These are phyloP conservation scores for Sesia bembeciformis DNA, from an alignment of 2,888 invertebrate species.

Conservation along the genomic window DNA sequence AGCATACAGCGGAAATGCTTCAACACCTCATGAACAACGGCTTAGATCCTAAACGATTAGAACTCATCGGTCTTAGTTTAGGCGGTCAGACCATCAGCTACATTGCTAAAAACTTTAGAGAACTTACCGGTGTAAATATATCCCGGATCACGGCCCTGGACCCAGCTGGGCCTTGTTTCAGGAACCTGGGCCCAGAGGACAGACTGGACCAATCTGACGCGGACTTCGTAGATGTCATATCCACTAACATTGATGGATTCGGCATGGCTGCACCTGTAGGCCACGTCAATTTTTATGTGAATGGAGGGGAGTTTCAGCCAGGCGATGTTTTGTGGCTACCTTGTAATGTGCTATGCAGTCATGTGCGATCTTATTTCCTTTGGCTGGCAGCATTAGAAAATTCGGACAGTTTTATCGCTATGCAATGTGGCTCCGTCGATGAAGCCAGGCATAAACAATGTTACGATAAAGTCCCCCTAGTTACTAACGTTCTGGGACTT, in stretches of 20 bases:
- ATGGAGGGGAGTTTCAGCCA: constrained; percentile 35
- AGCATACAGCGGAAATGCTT: constrained; percentile 42
- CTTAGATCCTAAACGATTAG: constrained; percentile 36
- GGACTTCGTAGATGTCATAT: constrained; percentile 42
- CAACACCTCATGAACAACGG: constrained; percentile 30
- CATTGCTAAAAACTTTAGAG: constrained; percentile 38
- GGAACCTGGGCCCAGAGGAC: constrained; percentile 36
- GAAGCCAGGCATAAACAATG: constrained; percentile 23
- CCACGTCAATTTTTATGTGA: constrained; percentile 51
- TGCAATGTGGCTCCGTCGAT: constrained; percentile 26
- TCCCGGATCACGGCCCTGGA: constrained; percentile 40
- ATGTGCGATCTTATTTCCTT: constrained; percentile 15
- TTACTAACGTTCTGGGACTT: constrained; percentile 20
- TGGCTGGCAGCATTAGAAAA: constrained; percentile 22
- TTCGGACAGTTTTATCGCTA: constrained; percentile 19
- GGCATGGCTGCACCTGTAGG: constrained; percentile 51
- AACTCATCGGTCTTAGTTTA: constrained; percentile 43
- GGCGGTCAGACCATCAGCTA: constrained; percentile 49
- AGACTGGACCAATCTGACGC: constrained; percentile 44
- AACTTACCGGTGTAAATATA: constrained; percentile 34
- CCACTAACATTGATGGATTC: constrained; percentile 46
- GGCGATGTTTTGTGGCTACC: constrained; percentile 19
- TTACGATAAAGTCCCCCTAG: constrained; percentile 17
- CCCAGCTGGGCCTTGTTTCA: constrained; percentile 52
- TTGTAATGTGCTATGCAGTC: constrained; percentile 23